Percentiles rank a stretch among this genome's conserved stretches.
phyloP scores from a whole-genome alignment of 2,888 invertebrate genomes.

The Thalpophila matura region DNA sequence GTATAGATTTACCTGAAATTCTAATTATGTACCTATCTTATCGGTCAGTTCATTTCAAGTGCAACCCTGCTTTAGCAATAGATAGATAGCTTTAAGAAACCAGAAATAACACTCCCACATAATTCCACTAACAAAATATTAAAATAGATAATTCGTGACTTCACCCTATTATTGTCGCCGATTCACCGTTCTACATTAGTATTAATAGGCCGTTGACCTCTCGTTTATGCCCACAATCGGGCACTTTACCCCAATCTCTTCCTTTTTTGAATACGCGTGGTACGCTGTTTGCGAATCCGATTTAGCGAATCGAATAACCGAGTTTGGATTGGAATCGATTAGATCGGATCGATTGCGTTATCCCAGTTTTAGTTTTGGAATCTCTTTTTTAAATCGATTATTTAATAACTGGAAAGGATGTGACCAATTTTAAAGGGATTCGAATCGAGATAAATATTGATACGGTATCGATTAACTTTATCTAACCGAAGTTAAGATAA shows the following conservation, averaged over 20 bases:
- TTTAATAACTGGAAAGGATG: conserved; percentile 6
- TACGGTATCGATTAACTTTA: too few species aligned
- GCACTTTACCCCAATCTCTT: conserved; percentile 68
- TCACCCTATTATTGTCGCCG: conserved; percentile 62
- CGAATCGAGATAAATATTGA: too few species aligned
- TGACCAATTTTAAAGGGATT: background rate
- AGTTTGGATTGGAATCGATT: conserved; percentile 63
- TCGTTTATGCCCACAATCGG: conserved; percentile 65
- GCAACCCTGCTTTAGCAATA: too few species aligned
- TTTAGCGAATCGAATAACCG: conserved; percentile 62
- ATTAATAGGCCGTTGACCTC: conserved; percentile 77
- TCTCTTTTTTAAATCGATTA: conserved; percentile 18
- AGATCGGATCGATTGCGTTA: conserved; percentile 51
- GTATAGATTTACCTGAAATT: too few species aligned
- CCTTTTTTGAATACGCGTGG: conserved; percentile 78
- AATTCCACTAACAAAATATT: conserved; percentile 29
- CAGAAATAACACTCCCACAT: conserved; percentile 7
- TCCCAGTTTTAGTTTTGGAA: conserved; percentile 35
- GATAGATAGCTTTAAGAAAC: too few species aligned
- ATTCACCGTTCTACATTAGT: conserved; percentile 65
- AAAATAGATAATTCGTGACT: conserved; percentile 45
- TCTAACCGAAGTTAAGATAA: too few species aligned
- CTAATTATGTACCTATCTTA: too few species aligned
- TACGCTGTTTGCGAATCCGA: conserved; percentile 67
- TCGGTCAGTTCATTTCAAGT: too few species aligned